Conservation (phyloP, 2,888 invertebrate species). For the Andrena trimmerana region DNA sequence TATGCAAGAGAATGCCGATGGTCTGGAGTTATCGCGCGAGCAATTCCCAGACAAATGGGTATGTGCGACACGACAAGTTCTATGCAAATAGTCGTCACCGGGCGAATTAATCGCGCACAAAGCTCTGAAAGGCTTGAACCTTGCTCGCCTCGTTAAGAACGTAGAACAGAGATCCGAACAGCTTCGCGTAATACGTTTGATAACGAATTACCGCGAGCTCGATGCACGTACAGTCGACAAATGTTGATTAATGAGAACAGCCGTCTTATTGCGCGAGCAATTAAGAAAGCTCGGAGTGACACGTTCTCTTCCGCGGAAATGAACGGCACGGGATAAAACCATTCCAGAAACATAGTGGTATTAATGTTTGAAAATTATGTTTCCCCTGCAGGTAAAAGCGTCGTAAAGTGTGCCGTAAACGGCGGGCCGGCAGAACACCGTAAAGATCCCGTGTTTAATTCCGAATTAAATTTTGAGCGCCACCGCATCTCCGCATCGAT, state of each 20-base stretch:
- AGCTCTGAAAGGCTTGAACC: neutral
- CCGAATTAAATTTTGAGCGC: constrained; percentile 21
- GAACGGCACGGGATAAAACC: neutral
- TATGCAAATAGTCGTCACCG: neutral
- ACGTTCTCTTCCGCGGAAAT: neutral
- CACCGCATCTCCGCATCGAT: constrained; percentile 1
- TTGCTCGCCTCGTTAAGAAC: neutral
- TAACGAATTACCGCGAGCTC: constrained; percentile 9
- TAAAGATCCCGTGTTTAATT: constrained; percentile 18
- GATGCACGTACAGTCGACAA: neutral
- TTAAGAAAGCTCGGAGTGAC: constrained; percentile 6
- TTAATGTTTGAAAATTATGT: constrained; percentile 22
- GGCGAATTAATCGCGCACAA: constrained; percentile 1
- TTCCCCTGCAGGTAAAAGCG: neutral
- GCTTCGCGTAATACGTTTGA: constrained; percentile 14
- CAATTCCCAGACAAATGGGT: neutral
- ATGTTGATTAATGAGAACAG: constrained; percentile 22
- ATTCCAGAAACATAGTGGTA: neutral
- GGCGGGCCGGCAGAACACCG: neutral
- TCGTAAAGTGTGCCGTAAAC: neutral
- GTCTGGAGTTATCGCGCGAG: neutral
- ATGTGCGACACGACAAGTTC: neutral
- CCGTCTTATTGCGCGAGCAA: neutral
- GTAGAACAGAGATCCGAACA: neutral
- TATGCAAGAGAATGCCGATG: neutral